These are phyloP conservation scores for Rostratula benghalensis DNA, from an alignment of 2,113 vertebrate species.

Conservation along the genomic window DNA sequence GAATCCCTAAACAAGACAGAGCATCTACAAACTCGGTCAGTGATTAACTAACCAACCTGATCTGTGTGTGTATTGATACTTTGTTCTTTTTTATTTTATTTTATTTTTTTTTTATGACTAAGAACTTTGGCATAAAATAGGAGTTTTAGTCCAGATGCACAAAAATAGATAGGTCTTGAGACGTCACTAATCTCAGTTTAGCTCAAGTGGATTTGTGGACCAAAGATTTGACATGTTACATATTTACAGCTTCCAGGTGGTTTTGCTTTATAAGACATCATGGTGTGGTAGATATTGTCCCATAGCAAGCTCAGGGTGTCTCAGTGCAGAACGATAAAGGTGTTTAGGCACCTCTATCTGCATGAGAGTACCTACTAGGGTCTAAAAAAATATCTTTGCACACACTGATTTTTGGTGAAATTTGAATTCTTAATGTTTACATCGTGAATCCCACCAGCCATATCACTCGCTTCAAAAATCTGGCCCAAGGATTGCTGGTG, in stretches of 20 bases:
- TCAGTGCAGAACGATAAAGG: background rate
- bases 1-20: background rate
- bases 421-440: background rate
- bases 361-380: background rate
- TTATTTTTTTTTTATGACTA: background rate
- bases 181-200: background rate
- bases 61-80: background rate
- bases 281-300: background rate
- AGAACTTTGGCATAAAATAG: background rate
- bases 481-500: background rate
- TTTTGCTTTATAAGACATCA: background rate
- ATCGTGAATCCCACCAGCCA: background rate
- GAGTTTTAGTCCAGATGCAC: background rate
- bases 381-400: background rate
- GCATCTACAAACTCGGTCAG: background rate
- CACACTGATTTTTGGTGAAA: background rate
- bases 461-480: background rate
- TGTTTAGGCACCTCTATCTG: background rate
- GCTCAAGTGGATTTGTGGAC: background rate
- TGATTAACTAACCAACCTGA: background rate
- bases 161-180: background rate
- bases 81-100: background rate
- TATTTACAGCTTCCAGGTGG: slow-evolving; percentile 33
- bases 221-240: background rate
- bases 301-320: background rate